Base-by-base conservation (phyloP, 2,888 invertebrate species). In the Diogma glabrata region DNA sequence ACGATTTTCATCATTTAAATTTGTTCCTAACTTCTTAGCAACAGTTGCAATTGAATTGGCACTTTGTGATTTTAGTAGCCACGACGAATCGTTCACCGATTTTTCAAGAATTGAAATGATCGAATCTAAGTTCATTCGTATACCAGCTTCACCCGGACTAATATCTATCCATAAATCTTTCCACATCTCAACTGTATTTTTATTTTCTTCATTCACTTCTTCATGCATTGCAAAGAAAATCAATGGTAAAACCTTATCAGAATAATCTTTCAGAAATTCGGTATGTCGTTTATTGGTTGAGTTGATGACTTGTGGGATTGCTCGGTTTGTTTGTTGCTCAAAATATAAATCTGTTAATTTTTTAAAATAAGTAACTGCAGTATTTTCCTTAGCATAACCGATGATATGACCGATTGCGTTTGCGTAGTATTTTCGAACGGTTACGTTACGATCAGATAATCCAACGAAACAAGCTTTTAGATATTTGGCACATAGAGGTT, bases 201-300 rank as follows among this genome's bases (percentile, higher is more conserved):
- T 73, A 54, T 76, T 76, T 55, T 76, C 76, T 19, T 79, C 78
- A 14, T 76, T 79, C 62, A 82, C 81, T 60, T 84, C 81, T 16
- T 81, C 85, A 62, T 93, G 93, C 88, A 91, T 93, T 10, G 91
- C 94, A 57, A 91, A 79, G 67, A 92, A 94, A 19, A 87, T 83
- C 51, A 92, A 72, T 0, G 94, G 92, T 58, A 93, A 75, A 9
- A 89, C 75, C 22, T 81, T 69, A 8, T 75, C 77, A 24, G 86
- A 81, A 63, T 89, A 84, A 61, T 84, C 79, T 62, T 85, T 87
- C 38, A 93, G 70, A 50, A 87, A 75, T 55, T 92, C 92, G 57
- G 84, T 84, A 69, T 87, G 86, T 50, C 90, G 83, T 59, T 82
- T 84, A 46, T 86, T 84, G 54, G 92, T 82, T 0, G 91, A 80